These are phyloP conservation scores for Platycnemis pennipes DNA, from an alignment of 2,888 invertebrate genomes.

Conservation along the genomic window DNA sequence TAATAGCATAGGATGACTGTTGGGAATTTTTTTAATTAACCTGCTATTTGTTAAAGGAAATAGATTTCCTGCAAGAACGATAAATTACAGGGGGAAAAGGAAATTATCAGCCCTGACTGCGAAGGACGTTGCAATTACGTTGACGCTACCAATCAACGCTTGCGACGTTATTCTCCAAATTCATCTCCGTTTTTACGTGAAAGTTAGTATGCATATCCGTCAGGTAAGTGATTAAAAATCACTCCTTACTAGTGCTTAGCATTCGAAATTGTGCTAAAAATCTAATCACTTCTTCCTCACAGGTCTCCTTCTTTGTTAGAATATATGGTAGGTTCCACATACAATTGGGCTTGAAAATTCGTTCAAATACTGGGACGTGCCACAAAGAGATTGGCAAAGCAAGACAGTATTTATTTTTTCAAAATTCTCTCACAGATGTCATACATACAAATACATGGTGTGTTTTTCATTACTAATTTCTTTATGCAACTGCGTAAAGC, in stretches of 20 bases:
- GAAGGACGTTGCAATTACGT: background rate
- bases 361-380: too few species aligned
- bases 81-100: background rate
- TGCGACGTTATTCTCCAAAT: background rate
- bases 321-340: background rate
- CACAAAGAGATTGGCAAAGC: too few species aligned
- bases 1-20: background rate
- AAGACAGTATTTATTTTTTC: too few species aligned
- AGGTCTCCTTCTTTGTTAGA: too few species aligned
- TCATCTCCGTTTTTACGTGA: background rate
- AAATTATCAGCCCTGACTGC: background rate
- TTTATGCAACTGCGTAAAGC: too few species aligned
- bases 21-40: background rate
- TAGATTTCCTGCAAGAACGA: background rate
- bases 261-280: too few species aligned
- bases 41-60: background rate
- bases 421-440: too few species aligned
- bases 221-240: background rate
- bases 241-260: too few species aligned
- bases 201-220: background rate
- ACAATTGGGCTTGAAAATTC: too few species aligned
- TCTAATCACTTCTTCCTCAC: background rate
- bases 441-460: too few species aligned
- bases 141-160: background rate
- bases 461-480: too few species aligned